Conservation (phyloP, 92 coral and sea anemone species). For the Epizoanthus rinbou region DNA sequence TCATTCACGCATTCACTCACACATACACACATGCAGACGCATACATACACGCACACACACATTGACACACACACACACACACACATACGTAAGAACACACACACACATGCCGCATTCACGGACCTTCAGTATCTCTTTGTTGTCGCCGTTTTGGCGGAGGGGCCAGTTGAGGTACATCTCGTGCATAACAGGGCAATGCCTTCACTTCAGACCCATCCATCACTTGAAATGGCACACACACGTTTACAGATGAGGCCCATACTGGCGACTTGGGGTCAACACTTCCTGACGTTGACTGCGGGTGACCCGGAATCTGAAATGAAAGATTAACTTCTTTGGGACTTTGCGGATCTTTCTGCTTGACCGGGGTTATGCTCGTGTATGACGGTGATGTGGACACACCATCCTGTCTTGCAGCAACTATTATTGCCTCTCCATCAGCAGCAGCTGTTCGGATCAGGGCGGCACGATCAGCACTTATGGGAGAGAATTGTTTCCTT, state of each 20-base stretch:
- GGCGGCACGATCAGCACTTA: neutral
- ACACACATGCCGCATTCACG: neutral
- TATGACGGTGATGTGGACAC: constrained; percentile 51
- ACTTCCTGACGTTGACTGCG: constrained; percentile 37
- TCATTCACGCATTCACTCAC: too few species aligned
- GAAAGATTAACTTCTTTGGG: constrained; percentile 67
- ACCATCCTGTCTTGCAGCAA: constrained; percentile 6
- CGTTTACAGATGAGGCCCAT: constrained; percentile 83
- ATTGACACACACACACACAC: neutral
- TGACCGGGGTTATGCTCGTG: constrained; percentile 39
- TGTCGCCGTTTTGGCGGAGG: constrained; percentile 30
- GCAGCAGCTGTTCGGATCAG: neutral
- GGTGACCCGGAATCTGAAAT: constrained; percentile 75
- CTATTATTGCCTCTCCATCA: constrained; percentile 6
- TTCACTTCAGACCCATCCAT: constrained; percentile 57
- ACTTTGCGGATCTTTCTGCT: constrained; percentile 28
- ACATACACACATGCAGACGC: neutral
- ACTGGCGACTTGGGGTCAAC: constrained; percentile 46
- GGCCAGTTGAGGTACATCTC: constrained; percentile 32
- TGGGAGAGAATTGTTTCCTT: neutral
- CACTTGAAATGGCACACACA: constrained; percentile 90
- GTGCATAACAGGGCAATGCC: constrained; percentile 8
- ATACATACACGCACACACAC: neutral
- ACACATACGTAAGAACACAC: neutral
- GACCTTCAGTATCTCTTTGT: neutral